These are phyloP conservation scores for Ailuropoda melanoleuca DNA, from an alignment of 2,113 vertebrate genomes.

Conservation along the genomic window DNA sequence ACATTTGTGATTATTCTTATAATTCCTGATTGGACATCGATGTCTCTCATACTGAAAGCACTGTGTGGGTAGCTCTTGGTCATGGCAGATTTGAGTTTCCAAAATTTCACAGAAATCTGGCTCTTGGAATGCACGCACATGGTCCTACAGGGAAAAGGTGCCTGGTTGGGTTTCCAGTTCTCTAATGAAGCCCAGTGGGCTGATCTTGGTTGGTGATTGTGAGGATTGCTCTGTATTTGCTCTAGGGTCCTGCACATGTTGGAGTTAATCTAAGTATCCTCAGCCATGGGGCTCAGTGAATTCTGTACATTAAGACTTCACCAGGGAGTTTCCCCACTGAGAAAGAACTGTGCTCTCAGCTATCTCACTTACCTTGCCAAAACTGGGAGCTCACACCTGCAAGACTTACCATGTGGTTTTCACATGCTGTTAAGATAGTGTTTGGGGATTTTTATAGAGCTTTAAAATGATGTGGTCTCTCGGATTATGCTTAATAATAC, in stretches of 20 bases:
- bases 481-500: background rate
- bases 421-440: background rate
- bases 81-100: background rate
- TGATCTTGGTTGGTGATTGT: background rate
- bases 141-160: background rate
- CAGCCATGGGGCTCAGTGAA: background rate
- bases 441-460: background rate
- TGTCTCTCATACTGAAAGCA: background rate
- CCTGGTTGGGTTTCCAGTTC: background rate
- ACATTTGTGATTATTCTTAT: background rate
- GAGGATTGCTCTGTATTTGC: background rate
- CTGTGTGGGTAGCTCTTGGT: background rate
- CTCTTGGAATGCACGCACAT: background rate
- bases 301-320: background rate
- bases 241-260: accelerated
- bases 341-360: background rate
- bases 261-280: background rate
- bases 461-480: constrained; percentile 8
- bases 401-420: background rate
- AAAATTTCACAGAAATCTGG: background rate
- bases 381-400: background rate
- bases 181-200: background rate
- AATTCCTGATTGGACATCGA: background rate
- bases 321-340: background rate
- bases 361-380: background rate